Conservation (phyloP, 2,113 vertebrate genomes). For the Oreochromis spilurus region DNA sequence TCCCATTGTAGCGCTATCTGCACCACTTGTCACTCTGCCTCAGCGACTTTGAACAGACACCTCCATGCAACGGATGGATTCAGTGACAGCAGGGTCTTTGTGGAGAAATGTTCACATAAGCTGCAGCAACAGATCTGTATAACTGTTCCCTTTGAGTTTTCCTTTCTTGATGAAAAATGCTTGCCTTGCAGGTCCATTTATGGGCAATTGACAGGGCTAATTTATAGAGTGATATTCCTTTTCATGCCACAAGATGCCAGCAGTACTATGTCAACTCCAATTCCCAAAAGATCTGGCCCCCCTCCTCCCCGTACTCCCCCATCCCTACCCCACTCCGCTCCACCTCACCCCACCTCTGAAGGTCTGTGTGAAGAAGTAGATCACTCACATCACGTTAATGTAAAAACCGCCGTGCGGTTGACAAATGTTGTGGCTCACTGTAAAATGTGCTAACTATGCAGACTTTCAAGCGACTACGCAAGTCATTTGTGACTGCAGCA, state of each 20-base stretch:
- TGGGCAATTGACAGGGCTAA: conserved; percentile 23
- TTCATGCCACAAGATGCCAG: conserved; percentile 74
- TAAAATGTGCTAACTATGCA: conserved; percentile 80
- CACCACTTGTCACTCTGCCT: neutral
- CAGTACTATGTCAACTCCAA: conserved; percentile 51
- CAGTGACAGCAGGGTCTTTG: neutral
- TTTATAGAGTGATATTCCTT: conserved; percentile 53
- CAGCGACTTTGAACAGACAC: neutral
- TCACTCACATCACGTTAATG: conserved; percentile 76
- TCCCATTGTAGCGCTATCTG: neutral
- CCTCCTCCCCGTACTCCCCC: neutral
- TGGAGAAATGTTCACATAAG: neutral
- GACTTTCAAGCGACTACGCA: conserved; percentile 63
- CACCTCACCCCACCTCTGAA: conserved; percentile 20
- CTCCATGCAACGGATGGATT: neutral
- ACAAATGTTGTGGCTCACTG: conserved; percentile 74
- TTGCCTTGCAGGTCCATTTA: neutral
- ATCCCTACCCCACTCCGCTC: neutral
- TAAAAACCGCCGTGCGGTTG: conserved; percentile 67
- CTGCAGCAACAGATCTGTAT: neutral
- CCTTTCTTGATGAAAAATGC: neutral
- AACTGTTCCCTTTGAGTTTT: neutral
- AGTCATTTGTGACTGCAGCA: conserved; percentile 74
- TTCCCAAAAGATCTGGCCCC: conserved; percentile 40
- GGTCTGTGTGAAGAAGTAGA: conserved; percentile 69